Percentiles rank a stretch among this genome's conserved stretches.
These are phyloP conservation scores for Drosophila mayri DNA, from an alignment of 1,140 invertebrate genomes.

Conservation along the genomic window DNA sequence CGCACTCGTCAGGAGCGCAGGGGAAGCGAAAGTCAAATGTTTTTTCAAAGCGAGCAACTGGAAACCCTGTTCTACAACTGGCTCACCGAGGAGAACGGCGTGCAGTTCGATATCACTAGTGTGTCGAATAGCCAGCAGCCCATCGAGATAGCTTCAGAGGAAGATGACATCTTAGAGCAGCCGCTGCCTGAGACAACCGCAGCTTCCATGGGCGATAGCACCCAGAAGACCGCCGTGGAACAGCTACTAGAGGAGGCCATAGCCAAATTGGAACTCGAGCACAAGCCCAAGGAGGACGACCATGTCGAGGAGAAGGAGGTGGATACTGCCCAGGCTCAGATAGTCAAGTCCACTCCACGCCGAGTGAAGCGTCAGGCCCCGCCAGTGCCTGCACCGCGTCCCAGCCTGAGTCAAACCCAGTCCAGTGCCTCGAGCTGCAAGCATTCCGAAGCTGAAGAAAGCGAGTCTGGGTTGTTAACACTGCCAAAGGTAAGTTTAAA, in stretches of 20 bases:
- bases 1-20: constrained; percentile 66
- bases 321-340: constrained; percentile 30
- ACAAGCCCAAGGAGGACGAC: constrained; percentile 36
- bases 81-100: constrained; percentile 71
- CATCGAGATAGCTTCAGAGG: constrained; percentile 60
- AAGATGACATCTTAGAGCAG: constrained; percentile 10
- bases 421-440: constrained; percentile 61
- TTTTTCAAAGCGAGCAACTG: constrained; percentile 75
- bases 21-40: constrained; percentile 48
- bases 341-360: constrained; percentile 35
- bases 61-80: constrained; percentile 77
- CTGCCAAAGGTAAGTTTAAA: constrained; percentile 70
- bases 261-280: constrained; percentile 70
- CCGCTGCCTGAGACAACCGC: constrained; percentile 18
- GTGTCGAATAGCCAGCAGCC: constrained; percentile 43
- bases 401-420: constrained; percentile 38
- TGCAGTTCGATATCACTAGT: constrained; percentile 72
- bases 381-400: constrained; percentile 61
- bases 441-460: constrained; percentile 73
- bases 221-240: constrained; percentile 67
- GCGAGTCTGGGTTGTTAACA: constrained; percentile 74
- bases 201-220: constrained; percentile 37
- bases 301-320: constrained; percentile 56
- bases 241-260: constrained; percentile 76
- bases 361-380: constrained; percentile 59